These are phyloP conservation scores for Neosilurus hyrtlii DNA, from an alignment of 2,797 vertebrate species.

Conservation along the genomic window DNA sequence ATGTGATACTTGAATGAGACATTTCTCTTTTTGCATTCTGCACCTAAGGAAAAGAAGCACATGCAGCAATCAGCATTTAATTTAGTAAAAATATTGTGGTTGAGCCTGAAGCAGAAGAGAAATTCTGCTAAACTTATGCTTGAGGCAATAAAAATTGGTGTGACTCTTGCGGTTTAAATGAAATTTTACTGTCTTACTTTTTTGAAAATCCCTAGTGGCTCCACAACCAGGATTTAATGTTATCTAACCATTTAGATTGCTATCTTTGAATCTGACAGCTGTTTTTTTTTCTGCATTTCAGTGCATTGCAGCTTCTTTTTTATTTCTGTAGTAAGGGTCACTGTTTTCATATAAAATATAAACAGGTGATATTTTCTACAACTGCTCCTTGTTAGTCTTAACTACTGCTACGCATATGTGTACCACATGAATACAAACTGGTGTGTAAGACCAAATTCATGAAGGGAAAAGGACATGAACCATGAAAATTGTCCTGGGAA, in stretches of 20 bases:
- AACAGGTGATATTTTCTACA: background rate
- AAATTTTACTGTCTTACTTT: slow-evolving; percentile 5
- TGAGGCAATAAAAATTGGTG: background rate
- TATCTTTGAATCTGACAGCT: slow-evolving; percentile 13
- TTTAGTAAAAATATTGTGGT: background rate
- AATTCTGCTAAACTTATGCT: slow-evolving; percentile 1
- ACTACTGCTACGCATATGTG: background rate
- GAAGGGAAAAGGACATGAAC: background rate
- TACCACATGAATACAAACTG: background rate
- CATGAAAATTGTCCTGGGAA: background rate
- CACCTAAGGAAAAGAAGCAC: background rate
- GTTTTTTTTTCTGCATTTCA: background rate
- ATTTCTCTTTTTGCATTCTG: background rate
- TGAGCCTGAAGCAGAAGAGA: background rate
- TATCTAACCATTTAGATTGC: slow-evolving; percentile 7
- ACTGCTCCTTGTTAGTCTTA: background rate
- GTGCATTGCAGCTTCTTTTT: background rate
- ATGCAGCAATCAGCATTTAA: background rate
- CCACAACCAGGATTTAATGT: background rate
- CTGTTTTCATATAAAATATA: background rate
- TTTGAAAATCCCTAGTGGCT: background rate
- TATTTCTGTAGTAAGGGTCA: background rate
- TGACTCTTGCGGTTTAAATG: background rate
- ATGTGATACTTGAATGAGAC: background rate
- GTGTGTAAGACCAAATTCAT: background rate